Percentiles rank a stretch among this genome's conserved stretches.
Conservation (phyloP, 2,888 invertebrate genomes). For the Diarsia mendica region DNA sequence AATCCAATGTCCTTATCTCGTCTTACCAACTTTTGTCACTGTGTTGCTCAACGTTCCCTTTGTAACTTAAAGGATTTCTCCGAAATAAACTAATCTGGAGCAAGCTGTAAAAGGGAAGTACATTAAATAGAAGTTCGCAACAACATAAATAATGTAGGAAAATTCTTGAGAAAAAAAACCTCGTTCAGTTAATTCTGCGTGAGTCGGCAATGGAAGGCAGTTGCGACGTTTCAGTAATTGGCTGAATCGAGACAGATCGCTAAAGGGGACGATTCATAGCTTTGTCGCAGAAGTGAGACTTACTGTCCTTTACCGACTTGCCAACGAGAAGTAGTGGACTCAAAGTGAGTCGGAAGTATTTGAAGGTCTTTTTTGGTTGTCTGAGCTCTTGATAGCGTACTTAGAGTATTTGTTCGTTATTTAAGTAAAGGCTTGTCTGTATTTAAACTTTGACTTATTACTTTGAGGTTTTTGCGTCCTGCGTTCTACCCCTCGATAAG, state of each 20-base stretch:
- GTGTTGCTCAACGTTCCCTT: slow-evolving; percentile 48
- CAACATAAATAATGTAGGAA: slow-evolving; percentile 48
- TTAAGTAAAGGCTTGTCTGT: slow-evolving; percentile 40
- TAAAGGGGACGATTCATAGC: slow-evolving; percentile 79
- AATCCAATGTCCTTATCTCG: slow-evolving; percentile 37
- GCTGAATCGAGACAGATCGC: slow-evolving; percentile 72
- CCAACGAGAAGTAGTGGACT: slow-evolving; percentile 65
- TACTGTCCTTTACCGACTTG: slow-evolving; percentile 75
- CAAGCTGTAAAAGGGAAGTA: slow-evolving; percentile 56
- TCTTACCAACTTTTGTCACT: slow-evolving; percentile 50
- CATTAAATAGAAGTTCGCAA: slow-evolving; percentile 44
- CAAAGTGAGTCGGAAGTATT: slow-evolving; percentile 70
- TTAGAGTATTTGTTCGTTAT: slow-evolving; percentile 55
- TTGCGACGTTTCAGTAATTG: slow-evolving; percentile 75
- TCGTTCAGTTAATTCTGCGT: slow-evolving; percentile 44
- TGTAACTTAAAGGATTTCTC: slow-evolving; percentile 59
- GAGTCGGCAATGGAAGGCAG: slow-evolving; percentile 56
- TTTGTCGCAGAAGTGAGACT: slow-evolving; percentile 83
- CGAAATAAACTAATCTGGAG: slow-evolving; percentile 62
- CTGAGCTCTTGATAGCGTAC: slow-evolving; percentile 57
- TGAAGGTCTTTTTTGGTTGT: slow-evolving; percentile 61
- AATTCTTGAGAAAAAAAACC: slow-evolving; percentile 38
- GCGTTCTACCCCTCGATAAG: slow-evolving; percentile 16
- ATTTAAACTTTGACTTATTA: slow-evolving; percentile 54
- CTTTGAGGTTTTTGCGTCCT: slow-evolving; percentile 28